These are phyloP conservation scores for Turritopsis dohrnii DNA, from an alignment of 30 jellyfish, hydroid and myxozoan species.

Conservation along the genomic window DNA sequence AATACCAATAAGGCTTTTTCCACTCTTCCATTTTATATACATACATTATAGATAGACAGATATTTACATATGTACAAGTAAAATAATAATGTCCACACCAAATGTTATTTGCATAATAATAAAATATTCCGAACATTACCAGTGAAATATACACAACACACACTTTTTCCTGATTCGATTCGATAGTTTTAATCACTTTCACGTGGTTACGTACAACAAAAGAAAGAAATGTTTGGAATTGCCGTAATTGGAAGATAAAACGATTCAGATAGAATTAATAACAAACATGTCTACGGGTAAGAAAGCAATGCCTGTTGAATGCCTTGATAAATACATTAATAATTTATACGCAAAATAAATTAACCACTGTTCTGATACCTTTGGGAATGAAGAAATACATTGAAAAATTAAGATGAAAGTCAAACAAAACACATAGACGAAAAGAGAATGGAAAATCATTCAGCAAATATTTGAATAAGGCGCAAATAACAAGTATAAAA, in stretches of 20 bases:
- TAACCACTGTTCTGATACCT: background rate
- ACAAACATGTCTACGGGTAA: too few relatives aligned
- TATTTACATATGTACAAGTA: background rate
- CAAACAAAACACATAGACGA: background rate
- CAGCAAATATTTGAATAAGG: background rate
- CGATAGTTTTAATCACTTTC: too few relatives aligned
- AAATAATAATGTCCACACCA: background rate
- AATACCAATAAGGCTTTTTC: background rate
- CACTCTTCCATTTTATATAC: background rate
- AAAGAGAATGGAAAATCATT: background rate
- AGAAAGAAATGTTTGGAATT: background rate
- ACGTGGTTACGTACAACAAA: too few relatives aligned
- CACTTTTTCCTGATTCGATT: background rate
- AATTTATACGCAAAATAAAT: background rate
- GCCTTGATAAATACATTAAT: background rate
- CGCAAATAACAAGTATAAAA: too few relatives aligned
- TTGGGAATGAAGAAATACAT: background rate
- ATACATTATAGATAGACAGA: background rate
- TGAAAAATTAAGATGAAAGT: background rate
- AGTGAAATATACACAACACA: background rate
- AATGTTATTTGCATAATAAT: background rate
- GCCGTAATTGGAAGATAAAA: background rate
- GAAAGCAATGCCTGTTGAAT: background rate
- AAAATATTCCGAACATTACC: background rate
- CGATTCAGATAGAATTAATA: background rate